phyloP scores from a whole-genome alignment of 2,888 invertebrate genomes.

The Polymixis lichenea region DNA sequence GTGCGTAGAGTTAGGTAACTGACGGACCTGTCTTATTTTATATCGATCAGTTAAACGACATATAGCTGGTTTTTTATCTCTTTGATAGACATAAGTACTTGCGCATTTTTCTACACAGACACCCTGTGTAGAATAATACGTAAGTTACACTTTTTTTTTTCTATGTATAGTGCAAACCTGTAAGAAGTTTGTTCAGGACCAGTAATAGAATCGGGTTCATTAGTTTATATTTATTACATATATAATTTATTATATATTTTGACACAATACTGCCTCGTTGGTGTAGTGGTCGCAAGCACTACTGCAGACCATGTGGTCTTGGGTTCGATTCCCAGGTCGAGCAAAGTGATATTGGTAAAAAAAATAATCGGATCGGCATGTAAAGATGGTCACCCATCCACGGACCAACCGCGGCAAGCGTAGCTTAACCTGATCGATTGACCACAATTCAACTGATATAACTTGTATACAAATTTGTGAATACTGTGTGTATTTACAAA shows the following conservation, averaged over 20 bases:
- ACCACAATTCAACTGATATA: too few relatives aligned
- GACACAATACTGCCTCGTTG: not conserved
- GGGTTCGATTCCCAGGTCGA: too few relatives aligned
- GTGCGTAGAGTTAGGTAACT: slow-evolving; percentile 86
- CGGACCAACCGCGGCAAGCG: too few relatives aligned
- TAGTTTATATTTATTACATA: not conserved
- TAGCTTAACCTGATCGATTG: too few relatives aligned
- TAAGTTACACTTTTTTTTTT: slow-evolving; percentile 4
- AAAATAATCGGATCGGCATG: too few relatives aligned
- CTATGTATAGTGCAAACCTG: not conserved
- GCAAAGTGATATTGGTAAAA: too few relatives aligned
- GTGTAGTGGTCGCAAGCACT: too few relatives aligned
- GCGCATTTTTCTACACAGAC: slow-evolving; percentile 48
- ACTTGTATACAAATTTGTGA: too few relatives aligned
- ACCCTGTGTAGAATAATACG: not conserved
- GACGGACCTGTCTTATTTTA: slow-evolving; percentile 79
- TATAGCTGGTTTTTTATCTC: slow-evolving; percentile 80
- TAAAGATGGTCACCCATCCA: too few relatives aligned
- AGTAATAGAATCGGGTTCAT: too few relatives aligned
- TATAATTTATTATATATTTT: not conserved
- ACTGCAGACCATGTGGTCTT: too few relatives aligned
- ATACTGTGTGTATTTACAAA: too few relatives aligned
- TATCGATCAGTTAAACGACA: slow-evolving; percentile 84
- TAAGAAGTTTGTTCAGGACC: not conserved
- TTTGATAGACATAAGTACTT: slow-evolving; percentile 61